phyloP scores from a whole-genome alignment of 2,113 vertebrate genomes.

The Bufo gargarizans region DNA sequence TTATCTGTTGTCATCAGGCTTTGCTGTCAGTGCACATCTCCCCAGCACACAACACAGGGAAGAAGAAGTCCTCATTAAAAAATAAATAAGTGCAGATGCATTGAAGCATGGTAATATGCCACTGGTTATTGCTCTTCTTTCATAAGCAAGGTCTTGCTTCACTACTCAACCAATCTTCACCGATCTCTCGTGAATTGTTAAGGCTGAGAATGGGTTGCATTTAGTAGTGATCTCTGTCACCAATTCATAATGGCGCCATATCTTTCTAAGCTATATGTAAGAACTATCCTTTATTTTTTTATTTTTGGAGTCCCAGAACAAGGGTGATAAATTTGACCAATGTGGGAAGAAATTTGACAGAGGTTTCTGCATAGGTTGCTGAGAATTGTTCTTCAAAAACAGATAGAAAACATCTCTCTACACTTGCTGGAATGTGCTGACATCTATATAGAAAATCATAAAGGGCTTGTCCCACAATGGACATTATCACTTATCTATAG shows the following conservation, averaged over 20 bases:
- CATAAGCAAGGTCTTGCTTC: slow-evolving; percentile 32
- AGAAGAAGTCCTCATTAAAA: slow-evolving; percentile 56
- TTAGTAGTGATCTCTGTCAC: slow-evolving; percentile 27
- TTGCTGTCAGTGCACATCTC: slow-evolving; percentile 34
- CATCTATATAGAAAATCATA: neutral
- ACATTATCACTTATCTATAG: too few relatives aligned
- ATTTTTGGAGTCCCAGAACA: neutral
- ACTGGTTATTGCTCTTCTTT: slow-evolving; percentile 40
- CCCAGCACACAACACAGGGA: slow-evolving; percentile 18
- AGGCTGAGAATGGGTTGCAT: neutral
- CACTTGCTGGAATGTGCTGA: neutral
- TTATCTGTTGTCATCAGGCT: slow-evolving; percentile 38
- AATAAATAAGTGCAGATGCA: slow-evolving; percentile 51
- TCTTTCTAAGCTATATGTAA: neutral
- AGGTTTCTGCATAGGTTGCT: neutral
- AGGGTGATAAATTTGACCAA: neutral
- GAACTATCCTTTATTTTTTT: neutral
- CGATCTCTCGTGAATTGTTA: slow-evolving; percentile 29
- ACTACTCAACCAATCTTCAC: slow-evolving; percentile 35
- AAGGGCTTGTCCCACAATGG: too few relatives aligned
- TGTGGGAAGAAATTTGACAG: neutral
- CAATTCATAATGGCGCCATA: neutral
- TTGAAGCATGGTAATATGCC: slow-evolving; percentile 43
- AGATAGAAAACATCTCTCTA: neutral
- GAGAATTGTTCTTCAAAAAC: neutral